Conservation (phyloP, 2,888 invertebrate species). For the Drosophila fulvimacula region DNA sequence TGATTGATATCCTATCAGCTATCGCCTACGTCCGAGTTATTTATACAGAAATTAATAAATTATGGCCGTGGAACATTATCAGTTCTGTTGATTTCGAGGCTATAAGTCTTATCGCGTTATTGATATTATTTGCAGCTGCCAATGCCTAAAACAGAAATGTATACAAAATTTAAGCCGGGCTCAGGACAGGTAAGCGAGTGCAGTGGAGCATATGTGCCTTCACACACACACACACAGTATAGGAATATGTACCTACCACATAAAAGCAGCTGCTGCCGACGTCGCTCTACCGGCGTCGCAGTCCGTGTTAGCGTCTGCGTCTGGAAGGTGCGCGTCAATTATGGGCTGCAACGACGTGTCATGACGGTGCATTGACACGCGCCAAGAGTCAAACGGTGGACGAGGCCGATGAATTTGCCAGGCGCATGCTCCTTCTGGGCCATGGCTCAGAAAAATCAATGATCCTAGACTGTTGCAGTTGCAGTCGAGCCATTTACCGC, state of each 20-base stretch:
- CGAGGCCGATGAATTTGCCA: constrained; percentile 24
- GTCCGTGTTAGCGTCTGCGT: constrained; percentile 39
- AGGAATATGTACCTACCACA: constrained; percentile 2
- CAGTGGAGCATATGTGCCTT: constrained; percentile 34
- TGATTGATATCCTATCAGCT: background rate
- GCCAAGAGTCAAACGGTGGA: constrained; percentile 52
- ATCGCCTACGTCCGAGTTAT: too few relatives aligned
- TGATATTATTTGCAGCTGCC: constrained; percentile 45
- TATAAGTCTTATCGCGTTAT: background rate
- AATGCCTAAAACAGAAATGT: constrained; percentile 21
- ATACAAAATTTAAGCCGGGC: constrained; percentile 34
- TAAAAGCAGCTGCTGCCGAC: constrained; percentile 61
- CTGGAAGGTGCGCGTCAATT: constrained; percentile 54
- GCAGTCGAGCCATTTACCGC: constrained; percentile 4
- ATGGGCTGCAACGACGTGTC: constrained; percentile 39
- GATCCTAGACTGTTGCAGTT: constrained; percentile 59
- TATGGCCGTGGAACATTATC: background rate
- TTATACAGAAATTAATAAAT: background rate
- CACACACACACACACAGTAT: background rate
- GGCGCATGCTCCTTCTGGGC: constrained; percentile 66
- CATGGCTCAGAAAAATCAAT: constrained; percentile 66
- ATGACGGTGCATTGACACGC: constrained; percentile 75
- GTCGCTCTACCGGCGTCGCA: constrained; percentile 20
- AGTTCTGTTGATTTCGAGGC: background rate
- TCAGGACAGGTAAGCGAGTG: constrained; percentile 50